Base-by-base conservation (phyloP, 2,888 invertebrate species). In the Cylindroiulus punctatus region DNA sequence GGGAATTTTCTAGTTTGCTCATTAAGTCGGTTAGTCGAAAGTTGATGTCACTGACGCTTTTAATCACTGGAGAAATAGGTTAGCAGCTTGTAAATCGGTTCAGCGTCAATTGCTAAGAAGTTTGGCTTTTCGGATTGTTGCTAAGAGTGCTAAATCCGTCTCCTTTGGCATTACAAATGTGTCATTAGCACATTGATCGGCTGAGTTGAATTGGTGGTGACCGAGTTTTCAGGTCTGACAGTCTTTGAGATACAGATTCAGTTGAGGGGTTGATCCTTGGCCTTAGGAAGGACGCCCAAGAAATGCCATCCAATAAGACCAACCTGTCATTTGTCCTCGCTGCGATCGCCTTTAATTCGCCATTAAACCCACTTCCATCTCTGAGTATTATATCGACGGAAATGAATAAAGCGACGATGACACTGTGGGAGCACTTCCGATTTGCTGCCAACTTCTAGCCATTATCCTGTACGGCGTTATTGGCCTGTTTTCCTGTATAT, bases 181-280 rank as follows among this genome's bases (percentile, higher is more conserved):
- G 44, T n/a, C 52, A 52, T 52, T 52, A 52, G 52, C 52, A 52
- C 52, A 52, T 52, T 52, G 52, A 52, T 52, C 44, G 44, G 44
- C 52, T 52, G 52, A n/a, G 12, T 52, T 52, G 12, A 52, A 52
- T 52, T 52, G n/a, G 52, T 52, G 3, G 52, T 52, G 52, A n/a
- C 52, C 52, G 52, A 52, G 52, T 52, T 52, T 36, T 52, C n/a
- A 52, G 52, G 3, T 12, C n/a, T n/a, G 5, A n/a, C 19, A 5
- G 52, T 52, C 52, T 52, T 52, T 52, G 52, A 52, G 52, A 52
- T 52, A 19, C 52, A n/a, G 19, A 19, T 52, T n/a, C 52, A 52
- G 52, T 52, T 52, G 52, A 52, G 52, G 52, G 52, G 52, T 52
- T 52, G 52, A 52, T 52, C 52, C 52, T 52, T 52, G 52, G 52